Base-by-base conservation (phyloP, 2,113 vertebrate genomes). In the Panurus biarmicus region DNA sequence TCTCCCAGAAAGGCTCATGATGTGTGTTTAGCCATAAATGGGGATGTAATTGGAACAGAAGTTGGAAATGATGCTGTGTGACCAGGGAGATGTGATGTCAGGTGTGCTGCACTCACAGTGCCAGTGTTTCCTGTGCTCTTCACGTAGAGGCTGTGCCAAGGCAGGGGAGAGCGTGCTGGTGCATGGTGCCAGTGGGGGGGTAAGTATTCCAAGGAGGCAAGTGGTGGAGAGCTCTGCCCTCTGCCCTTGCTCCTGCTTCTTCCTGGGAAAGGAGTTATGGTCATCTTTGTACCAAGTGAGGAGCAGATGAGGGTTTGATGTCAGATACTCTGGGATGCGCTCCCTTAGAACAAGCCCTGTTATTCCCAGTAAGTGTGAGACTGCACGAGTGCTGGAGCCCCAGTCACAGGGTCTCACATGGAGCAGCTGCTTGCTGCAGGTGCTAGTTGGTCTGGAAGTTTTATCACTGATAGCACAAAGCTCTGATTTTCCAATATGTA, bases 181-280 rank as follows among this genome's bases (percentile, higher is more conserved):
- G 80, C 99, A 99, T 31, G 99, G 99, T 73, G 99, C 99, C 7
- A 99, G 99, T 61, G 99, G 99, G 35, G 99, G 99, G 82, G 99
- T 99, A 95, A 98, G 98, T 98, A 76, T 70, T 60, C 31, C 45
- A 20, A 29, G n/a, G 67, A 36, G 35, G 9, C 56, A 45, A 8
- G 24, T n/a, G 26, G 7, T 5, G 7, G 51, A 62, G 26, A 82
- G 0, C 20, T 3, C 36, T 79, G 20, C 40, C 54, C 36, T 45
- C 40, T 91, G 42, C 50, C 62, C 60, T 24, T 47, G 16, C 15
- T 2, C 26, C 58, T 89, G 36, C 67, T 51, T 42, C 56, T 65
- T 36, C 36, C 60, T 74, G 47, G 38, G 29, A 0, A 64, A 1
- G 5, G 8, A 47, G 21, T 65, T 69, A 11, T 8, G 50, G 28